Conservation (phyloP, 2,888 invertebrate species). For the Eristalis arbustorum region DNA sequence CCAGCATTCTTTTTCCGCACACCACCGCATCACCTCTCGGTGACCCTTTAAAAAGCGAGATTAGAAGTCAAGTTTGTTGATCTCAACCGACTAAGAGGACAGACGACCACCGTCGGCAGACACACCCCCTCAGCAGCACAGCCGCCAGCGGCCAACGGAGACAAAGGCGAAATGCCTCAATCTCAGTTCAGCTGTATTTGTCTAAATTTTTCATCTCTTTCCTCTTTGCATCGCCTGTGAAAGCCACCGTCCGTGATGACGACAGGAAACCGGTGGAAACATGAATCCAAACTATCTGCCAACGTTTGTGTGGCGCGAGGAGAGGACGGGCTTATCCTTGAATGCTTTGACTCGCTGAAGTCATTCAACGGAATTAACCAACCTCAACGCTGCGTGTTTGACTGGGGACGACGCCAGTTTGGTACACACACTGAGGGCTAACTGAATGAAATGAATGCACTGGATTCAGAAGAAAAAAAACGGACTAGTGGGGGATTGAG, state of each 20-base stretch:
- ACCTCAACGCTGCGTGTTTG: constrained; percentile 26
- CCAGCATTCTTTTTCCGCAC: no score
- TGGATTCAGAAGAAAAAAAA: background rate
- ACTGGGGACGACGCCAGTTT: constrained; percentile 22
- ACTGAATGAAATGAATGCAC: constrained; percentile 30
- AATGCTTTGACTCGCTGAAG: constrained; percentile 17
- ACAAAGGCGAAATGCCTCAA: constrained; percentile 38
- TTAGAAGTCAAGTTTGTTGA: background rate
- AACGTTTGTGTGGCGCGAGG: background rate
- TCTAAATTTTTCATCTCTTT: background rate
- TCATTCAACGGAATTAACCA: constrained; percentile 52
- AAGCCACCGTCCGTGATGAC: constrained; percentile 17
- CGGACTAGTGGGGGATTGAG: background rate
- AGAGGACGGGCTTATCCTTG: constrained; percentile 48
- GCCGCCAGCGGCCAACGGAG: constrained; percentile 1
- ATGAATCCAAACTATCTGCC: constrained; percentile 1
- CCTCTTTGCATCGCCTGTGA: background rate
- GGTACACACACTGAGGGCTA: background rate
- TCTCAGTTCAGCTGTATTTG: constrained; percentile 5
- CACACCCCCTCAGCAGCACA: background rate
- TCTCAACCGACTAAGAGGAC: background rate
- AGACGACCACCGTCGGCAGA: background rate
- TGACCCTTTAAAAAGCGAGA: background rate
- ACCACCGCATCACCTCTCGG: background rate
- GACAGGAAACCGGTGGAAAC: constrained; percentile 1